Evolutionary conservation across 2,797 vertebrate species (phyloP).

Genomic region (Danio jaintianensis): DNA sequence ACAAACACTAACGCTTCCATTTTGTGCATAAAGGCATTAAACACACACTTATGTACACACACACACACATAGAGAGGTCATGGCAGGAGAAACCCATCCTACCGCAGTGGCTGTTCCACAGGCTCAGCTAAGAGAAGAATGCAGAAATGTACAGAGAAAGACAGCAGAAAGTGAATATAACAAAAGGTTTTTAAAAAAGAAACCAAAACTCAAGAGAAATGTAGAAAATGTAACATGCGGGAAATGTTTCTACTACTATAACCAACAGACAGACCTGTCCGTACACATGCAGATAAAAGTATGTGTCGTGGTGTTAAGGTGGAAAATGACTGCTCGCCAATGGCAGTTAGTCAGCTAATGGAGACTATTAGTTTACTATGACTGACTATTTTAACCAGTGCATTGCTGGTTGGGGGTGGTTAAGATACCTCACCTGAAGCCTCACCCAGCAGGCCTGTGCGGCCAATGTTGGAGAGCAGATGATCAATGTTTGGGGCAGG

Average conservation of each 20-base stretch:
- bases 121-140: slow-evolving; percentile 83
- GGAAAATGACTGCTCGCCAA: slow-evolving; percentile 11
- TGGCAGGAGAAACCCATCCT: slow-evolving; percentile 79
- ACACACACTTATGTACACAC: slow-evolving; percentile 57
- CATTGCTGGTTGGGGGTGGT: background rate
- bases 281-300: slow-evolving; percentile 27
- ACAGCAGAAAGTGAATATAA: slow-evolving; percentile 75
- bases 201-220: slow-evolving; percentile 41
- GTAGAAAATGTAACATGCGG: slow-evolving; percentile 69
- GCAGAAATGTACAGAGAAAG: slow-evolving; percentile 79
- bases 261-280: background rate
- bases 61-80: slow-evolving; percentile 65
- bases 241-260: slow-evolving; percentile 47
- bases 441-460: slow-evolving; percentile 86
- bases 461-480: slow-evolving; percentile 95
- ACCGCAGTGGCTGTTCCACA: slow-evolving; percentile 85
- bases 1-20: slow-evolving; percentile 37
- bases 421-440: slow-evolving; percentile 85
- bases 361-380: background rate
- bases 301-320: slow-evolving; percentile 12
- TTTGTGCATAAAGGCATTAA: slow-evolving; percentile 55
- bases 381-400: slow-evolving; percentile 15
- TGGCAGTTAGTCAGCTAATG: slow-evolving; percentile 3
- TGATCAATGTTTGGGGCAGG: slow-evolving; percentile 97
- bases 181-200: slow-evolving; percentile 41